A percentile compares a stretch with the other conserved stretches of the same genome.
Evolutionary conservation across 2,797 vertebrate species (phyloP).

Genomic region (Coilia nasus): DNA sequence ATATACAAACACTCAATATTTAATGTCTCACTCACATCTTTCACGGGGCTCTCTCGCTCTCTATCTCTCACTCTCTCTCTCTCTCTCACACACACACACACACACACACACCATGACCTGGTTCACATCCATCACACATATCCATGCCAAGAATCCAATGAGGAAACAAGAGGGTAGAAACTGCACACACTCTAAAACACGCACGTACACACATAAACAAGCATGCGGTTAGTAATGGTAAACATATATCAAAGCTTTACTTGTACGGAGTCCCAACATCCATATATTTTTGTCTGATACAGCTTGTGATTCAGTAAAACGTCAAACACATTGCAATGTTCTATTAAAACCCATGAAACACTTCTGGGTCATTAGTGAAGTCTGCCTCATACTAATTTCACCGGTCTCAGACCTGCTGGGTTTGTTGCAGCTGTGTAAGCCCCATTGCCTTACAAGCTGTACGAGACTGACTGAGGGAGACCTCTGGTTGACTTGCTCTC

Average conservation of each 20-base stretch:
- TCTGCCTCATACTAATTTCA: not conserved
- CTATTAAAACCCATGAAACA: not conserved
- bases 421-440: not conserved
- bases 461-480: not conserved
- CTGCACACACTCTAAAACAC: not conserved
- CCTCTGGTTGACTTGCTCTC: not conserved
- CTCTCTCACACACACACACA: not conserved
- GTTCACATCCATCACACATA: constrained; percentile 53
- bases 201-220: constrained; percentile 45
- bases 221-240: constrained; percentile 78
- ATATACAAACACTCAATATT: no score
- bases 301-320: constrained; percentile 57
- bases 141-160: not conserved
- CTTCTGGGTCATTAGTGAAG: not conserved
- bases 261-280: constrained; percentile 29
- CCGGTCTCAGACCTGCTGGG: not conserved
- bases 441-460: not conserved
- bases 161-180: not conserved
- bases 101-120: constrained; percentile 49
- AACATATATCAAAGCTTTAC: constrained; percentile 57
- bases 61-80: not conserved
- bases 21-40: no score
- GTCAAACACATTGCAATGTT: not conserved
- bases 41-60: no score
- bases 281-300: constrained; percentile 42